Evolutionary conservation across 2,113 vertebrate genomes (phyloP).

Genomic region (Craseonycteris thonglongyai): DNA sequence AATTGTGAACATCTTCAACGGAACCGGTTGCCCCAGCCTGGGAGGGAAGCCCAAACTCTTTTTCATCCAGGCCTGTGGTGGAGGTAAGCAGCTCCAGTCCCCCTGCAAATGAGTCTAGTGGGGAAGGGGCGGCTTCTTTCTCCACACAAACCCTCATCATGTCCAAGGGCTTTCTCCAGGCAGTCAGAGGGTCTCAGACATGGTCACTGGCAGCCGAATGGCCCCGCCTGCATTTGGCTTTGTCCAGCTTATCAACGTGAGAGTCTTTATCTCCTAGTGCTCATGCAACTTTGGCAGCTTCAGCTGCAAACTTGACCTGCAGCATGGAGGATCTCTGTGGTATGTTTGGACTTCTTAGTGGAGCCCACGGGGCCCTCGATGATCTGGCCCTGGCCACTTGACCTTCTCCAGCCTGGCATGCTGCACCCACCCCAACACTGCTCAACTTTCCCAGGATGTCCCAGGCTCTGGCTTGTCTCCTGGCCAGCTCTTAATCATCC

Average conservation of each 20-base stretch:
- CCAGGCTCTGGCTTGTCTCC: not conserved
- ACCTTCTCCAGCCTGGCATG: not conserved
- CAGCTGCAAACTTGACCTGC: not conserved
- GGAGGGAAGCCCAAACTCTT: conserved; percentile 97
- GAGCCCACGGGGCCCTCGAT: not conserved
- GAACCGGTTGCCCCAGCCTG: conserved; percentile 85
- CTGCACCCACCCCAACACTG: rapidly evolving
- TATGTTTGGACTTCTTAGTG: not conserved
- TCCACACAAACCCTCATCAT: rapidly evolving
- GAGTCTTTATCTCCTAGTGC: rapidly evolving
- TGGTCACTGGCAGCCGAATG: rapidly evolving
- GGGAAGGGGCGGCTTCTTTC: not conserved
- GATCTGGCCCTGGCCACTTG: not conserved
- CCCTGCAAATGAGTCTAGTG: not conserved
- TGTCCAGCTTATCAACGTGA: not conserved
- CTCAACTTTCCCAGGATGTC: not conserved
- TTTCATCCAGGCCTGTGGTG: conserved; percentile 97
- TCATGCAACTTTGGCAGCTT: not conserved
- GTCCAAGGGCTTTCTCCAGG: not conserved
- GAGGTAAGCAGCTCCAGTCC: conserved; percentile 80
- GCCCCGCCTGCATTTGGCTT: not conserved
- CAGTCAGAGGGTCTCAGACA: not conserved
- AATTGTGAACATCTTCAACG: conserved; percentile 91
- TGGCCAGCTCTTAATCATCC: not conserved
- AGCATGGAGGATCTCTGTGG: not conserved